Percentiles rank a stretch among this genome's conserved stretches.
Conservation (phyloP, 2,797 vertebrate species). For the Rhyacichthys aspro region DNA sequence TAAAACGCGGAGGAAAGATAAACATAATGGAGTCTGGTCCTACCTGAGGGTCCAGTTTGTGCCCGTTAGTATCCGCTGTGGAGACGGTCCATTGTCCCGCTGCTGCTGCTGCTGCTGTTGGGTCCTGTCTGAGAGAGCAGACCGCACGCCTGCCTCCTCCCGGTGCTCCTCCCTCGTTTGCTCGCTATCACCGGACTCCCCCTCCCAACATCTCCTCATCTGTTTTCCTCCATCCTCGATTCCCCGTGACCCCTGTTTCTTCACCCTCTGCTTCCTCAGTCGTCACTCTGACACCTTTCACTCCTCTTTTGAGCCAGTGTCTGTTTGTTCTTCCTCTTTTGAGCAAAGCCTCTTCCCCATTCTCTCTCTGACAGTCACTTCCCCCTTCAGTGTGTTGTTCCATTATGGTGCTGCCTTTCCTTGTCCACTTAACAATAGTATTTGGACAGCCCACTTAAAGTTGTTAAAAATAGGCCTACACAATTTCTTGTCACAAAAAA, state of each 20-base stretch:
- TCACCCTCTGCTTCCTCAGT: background rate
- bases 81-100: constrained; percentile 66
- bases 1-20: constrained; percentile 19
- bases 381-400: no score
- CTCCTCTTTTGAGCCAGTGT: background rate
- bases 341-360: no score
- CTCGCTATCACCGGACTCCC: constrained; percentile 5
- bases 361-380: no score
- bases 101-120: constrained; percentile 37
- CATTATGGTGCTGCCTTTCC: no score
- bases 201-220: constrained; percentile 9
- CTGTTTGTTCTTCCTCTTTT: background rate
- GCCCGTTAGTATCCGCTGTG: constrained; percentile 49
- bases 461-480: no score
- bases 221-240: constrained; percentile 33
- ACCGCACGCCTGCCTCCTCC: constrained; percentile 56
- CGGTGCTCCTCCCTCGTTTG: constrained; percentile 52
- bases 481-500: no score
- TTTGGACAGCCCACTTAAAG: no score
- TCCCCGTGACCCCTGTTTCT: background rate
- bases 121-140: constrained; percentile 52
- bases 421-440: no score
- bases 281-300: background rate
- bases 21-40: background rate
- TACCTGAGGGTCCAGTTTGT: constrained; percentile 50